Evolutionary conservation across 2,113 vertebrate genomes (phyloP), one percentile per base, ranked within the genome.

Genomic region (Tilapia sparmanii): DNA sequence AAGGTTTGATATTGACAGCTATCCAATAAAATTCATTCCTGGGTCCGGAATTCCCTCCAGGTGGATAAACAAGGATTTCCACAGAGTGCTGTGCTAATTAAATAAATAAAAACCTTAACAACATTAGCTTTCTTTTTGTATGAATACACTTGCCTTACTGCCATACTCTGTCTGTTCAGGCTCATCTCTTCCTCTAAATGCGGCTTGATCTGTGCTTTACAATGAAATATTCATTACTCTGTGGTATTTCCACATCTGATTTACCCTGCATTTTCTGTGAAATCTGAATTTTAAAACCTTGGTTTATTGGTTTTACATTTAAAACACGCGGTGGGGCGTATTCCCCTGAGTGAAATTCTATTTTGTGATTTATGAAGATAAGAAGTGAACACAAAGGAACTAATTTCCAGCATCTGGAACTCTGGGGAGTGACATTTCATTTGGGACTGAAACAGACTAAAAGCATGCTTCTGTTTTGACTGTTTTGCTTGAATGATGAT

Each of bases 171-270:
- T 86, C 50, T 80, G 53, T 50, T 84, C 81, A 12, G n/a, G 6
- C 61, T 45, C 57, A 29, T 29, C 86, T 81, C 54, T 40, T 24
- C 54, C 79, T 91, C 92, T 85, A 82, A 89, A 86, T 57, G 83
- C 33, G 24, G 53, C 88, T 92, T 66, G 84, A 95, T 91, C 87
- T 81, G 78, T 24, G 68, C 91, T 87, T 80, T 86, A 78, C 78
- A 16, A 95, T 95, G 86, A 94, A 95, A 95, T 95, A 95, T 95
- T 95, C 85, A 95, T 96, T 89, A 91, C 92, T 94, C 93, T 47
- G 15, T 10, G 88, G 90, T 86, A 86, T 93, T 87, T 86, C 80
- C 88, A 86, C 84, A 80, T 93, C 91, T 90, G 92, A 92, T 93
- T 91, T 82, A 76, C 61, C 22, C 61, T 53, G 52, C 91, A 16